Evolutionary conservation across 1,140 invertebrate genomes (phyloP).

Genomic region (Drosophila asahinai): DNA sequence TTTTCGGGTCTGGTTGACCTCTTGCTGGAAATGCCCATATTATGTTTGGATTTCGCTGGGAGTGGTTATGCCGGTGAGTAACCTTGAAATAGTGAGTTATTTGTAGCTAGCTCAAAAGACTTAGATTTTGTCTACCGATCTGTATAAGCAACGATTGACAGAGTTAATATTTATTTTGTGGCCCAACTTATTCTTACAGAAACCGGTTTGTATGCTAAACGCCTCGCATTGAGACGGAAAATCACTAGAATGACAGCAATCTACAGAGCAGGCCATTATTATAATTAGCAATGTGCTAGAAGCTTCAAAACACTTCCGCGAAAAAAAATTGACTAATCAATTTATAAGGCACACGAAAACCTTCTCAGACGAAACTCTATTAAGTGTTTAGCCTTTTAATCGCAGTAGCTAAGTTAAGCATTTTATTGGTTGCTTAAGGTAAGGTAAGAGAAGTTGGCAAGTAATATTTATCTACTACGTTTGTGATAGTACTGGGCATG

Average conservation of each 20-base stretch:
- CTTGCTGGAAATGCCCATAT: neutral
- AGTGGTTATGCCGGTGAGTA: conserved; percentile 30
- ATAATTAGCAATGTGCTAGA: conserved; percentile 19
- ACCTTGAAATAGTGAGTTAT: conserved; percentile 41
- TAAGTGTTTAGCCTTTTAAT: conserved; percentile 13
- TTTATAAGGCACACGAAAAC: conserved; percentile 18
- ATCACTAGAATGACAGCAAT: conserved; percentile 9
- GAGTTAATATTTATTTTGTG: conserved; percentile 19
- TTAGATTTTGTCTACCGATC: conserved; percentile 24
- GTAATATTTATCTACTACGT: conserved; percentile 32
- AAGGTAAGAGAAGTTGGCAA: conserved; percentile 40
- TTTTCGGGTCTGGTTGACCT: too few relatives aligned
- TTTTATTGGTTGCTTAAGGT: conserved; percentile 4
- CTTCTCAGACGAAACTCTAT: conserved; percentile 7
- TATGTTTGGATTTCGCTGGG: neutral
- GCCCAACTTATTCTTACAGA: conserved; percentile 16
- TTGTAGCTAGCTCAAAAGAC: conserved; percentile 8
- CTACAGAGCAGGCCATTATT: conserved; percentile 54
- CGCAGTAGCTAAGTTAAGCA: neutral
- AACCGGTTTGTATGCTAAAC: conserved; percentile 74
- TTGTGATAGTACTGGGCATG: conserved; percentile 9
- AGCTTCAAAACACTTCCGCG: conserved; percentile 52
- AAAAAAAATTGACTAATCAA: conserved; percentile 2
- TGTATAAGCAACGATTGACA: conserved; percentile 5
- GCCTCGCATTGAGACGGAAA: conserved; percentile 5